Conservation (phyloP, 2,797 vertebrate genomes). For the Syngnathus acus region DNA sequence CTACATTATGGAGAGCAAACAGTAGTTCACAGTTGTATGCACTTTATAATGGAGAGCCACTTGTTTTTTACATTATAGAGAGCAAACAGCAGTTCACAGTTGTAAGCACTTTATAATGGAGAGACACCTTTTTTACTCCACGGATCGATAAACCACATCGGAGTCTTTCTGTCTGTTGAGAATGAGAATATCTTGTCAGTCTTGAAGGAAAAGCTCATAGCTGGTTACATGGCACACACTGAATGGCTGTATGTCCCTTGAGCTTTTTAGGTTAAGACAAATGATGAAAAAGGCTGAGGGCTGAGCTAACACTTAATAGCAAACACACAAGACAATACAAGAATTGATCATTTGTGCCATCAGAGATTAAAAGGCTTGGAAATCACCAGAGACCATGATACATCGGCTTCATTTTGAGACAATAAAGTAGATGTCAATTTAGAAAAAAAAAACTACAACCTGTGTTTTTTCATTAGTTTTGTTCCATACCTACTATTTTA, state of each 20-base stretch:
- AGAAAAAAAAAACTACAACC: constrained; percentile 18
- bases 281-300: constrained; percentile 17
- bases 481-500: constrained; percentile 37
- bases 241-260: constrained; percentile 50
- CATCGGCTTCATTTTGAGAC: constrained; percentile 56
- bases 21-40: background rate
- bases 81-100: background rate
- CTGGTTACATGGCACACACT: constrained; percentile 32
- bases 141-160: background rate
- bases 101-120: background rate
- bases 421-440: constrained; percentile 53
- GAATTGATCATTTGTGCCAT: constrained; percentile 49
- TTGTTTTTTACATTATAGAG: too few species aligned
- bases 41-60: background rate
- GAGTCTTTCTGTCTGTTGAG: background rate
- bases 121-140: background rate
- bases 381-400: constrained; percentile 50
- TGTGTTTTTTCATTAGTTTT: constrained; percentile 48
- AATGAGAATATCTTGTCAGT: background rate
- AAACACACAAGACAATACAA: constrained; percentile 23
- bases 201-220: background rate
- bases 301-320: constrained; percentile 25
- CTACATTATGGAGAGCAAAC: too few species aligned
- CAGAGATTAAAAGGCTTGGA: constrained; percentile 45
- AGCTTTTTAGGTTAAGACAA: constrained; percentile 22